Evolutionary conservation across 1,140 invertebrate genomes (phyloP), one percentile per base, ranked within the genome.

Genomic region (Pemphigus obesinymphae): DNA sequence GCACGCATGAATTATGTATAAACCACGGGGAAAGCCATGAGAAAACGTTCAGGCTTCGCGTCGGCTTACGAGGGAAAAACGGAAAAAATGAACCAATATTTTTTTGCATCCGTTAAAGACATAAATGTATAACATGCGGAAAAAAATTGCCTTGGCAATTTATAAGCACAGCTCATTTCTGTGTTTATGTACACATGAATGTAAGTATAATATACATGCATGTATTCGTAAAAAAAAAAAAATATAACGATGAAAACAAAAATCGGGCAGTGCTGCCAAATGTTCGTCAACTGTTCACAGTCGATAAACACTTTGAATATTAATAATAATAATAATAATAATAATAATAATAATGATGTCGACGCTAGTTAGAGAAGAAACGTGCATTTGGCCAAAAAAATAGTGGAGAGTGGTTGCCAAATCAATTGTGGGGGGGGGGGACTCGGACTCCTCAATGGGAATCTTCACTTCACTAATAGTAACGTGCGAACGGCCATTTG

Each of bases 401-500:
- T 31, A 76, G 48, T 20, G 31, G 48, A 53, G 53, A 40, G 29
- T n/a, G 40, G n/a, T 48, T 58, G 75, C 75, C 75, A 78, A 78
- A 40, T 58, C 40, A 23, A n/a, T 10, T 34, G 50, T 37, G 75
- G 75, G 29, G 34, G 13, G 43, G n/a, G n/a, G 53, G 53, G 17
- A 40, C 31, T 10, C 45, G 75, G 75, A 37, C 34, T 78, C 53
- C 20, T 53, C 31, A 55, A 55, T 75, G 45, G 20, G 29, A 34
- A 58, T 58, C 75, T 78, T 78, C 50, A 37, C n/a, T 26, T 3
- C 50, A 48, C 45, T 75, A 76, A 53, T 78, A 78, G 75, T 78
- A 78, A 78, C 75, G 75, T 78, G 50, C 50, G 75, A 55, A 78
- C 48, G 31, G 23, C 75, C 75, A 58, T 78, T 78, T 58, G 48